phyloP scores from a whole-genome alignment of 2,113 vertebrate genomes.

The Onychostoma macrolepis region DNA sequence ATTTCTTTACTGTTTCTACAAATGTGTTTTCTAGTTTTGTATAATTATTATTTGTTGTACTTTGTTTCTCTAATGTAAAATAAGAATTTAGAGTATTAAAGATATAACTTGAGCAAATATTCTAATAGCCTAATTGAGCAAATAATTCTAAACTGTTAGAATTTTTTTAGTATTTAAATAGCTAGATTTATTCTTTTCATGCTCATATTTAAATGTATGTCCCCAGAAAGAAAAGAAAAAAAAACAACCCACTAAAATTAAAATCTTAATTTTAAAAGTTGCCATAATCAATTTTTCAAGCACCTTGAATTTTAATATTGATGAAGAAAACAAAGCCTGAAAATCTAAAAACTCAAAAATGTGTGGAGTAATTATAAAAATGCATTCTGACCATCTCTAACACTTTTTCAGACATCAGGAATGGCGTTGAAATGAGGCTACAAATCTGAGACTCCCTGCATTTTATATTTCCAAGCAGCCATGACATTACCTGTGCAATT shows the following conservation, averaged over 20 bases:
- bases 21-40: background rate
- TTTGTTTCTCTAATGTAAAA: background rate
- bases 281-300: background rate
- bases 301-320: background rate
- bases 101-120: background rate
- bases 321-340: background rate
- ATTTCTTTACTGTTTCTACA: background rate
- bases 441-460: background rate
- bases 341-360: background rate
- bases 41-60: background rate
- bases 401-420: background rate
- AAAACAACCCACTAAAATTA: background rate
- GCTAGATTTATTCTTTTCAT: background rate
- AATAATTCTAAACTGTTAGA: background rate
- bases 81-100: too few species aligned
- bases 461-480: background rate
- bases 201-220: background rate
- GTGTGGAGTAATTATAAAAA: background rate
- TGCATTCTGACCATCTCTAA: background rate
- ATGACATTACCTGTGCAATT: background rate
- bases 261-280: background rate
- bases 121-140: too few species aligned
- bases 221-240: background rate
- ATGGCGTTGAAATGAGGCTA: background rate
- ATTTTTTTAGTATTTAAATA: background rate